Conservation (phyloP, 2,797 vertebrate species). For the Eidolon dupreanum region DNA sequence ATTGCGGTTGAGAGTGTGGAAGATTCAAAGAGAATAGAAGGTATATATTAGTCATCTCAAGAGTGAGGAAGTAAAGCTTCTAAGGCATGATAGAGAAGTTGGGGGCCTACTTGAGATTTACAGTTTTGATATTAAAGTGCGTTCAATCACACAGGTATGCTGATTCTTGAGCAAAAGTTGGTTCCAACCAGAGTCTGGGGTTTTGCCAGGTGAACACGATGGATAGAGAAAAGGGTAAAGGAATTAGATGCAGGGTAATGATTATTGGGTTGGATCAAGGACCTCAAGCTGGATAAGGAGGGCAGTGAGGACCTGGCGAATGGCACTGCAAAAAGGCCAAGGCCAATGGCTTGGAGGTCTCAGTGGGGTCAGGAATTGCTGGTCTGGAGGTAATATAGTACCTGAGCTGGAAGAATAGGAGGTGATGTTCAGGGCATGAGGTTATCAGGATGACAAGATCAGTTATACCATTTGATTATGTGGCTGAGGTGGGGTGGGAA, state of each 20-base stretch:
- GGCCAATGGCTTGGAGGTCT: not conserved
- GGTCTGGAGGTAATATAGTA: rapidly evolving
- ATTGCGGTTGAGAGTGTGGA: not conserved
- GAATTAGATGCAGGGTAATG: not conserved
- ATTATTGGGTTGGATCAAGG: not conserved
- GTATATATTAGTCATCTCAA: not conserved
- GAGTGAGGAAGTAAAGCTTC: not conserved
- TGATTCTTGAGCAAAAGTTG: not conserved
- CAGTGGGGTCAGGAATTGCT: not conserved
- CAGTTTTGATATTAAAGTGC: not conserved
- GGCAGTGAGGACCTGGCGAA: not conserved
- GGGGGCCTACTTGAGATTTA: not conserved
- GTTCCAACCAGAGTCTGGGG: not conserved
- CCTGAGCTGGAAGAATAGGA: not conserved
- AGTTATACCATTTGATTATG: not conserved
- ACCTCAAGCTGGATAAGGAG: not conserved
- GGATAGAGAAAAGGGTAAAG: not conserved
- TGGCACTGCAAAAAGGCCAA: not conserved
- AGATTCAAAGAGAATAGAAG: not conserved
- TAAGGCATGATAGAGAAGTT: rapidly evolving
- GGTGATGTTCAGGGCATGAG: not conserved
- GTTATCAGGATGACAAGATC: not conserved
- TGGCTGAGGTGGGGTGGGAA: not conserved
- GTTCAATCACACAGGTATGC: not conserved
- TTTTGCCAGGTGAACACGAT: not conserved